Conservation (phyloP, 1,140 invertebrate genomes). For the Drosophila setifemur region DNA sequence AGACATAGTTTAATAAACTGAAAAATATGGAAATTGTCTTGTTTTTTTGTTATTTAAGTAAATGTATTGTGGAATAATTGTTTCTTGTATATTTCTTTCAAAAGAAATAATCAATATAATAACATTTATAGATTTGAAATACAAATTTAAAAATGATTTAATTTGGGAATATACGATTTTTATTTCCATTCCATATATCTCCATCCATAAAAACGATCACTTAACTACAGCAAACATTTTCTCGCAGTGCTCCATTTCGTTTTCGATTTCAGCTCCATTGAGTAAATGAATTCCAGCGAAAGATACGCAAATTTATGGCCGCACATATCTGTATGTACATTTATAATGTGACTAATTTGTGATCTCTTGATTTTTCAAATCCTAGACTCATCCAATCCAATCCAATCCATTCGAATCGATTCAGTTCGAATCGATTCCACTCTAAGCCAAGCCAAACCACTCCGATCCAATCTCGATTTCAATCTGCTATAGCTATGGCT, state of each 20-base stretch:
- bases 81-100: too few relatives aligned
- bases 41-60: too few relatives aligned
- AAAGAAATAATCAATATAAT: too few relatives aligned
- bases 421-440: slow-evolving; percentile 9
- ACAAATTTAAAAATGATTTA: too few relatives aligned
- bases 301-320: slow-evolving; percentile 64
- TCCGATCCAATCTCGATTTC: slow-evolving; percentile 10
- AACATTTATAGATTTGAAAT: too few relatives aligned
- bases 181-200: too few relatives aligned
- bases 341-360: slow-evolving; percentile 75
- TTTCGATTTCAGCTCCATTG: slow-evolving; percentile 61
- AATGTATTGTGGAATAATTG: too few relatives aligned
- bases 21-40: too few relatives aligned
- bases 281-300: slow-evolving; percentile 44
- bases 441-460: slow-evolving; percentile 10
- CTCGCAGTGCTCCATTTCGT: slow-evolving; percentile 1
- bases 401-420: slow-evolving; percentile 4
- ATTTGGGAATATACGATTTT: too few relatives aligned
- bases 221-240: too few relatives aligned
- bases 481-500: not conserved
- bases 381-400: not conserved
- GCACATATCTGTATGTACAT: slow-evolving; percentile 63
- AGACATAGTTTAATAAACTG: too few relatives aligned
- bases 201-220: not conserved
- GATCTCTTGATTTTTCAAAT: slow-evolving; percentile 43